Evolutionary conservation across 2,113 vertebrate species (phyloP).

Genomic region (Crotalus viridis): DNA sequence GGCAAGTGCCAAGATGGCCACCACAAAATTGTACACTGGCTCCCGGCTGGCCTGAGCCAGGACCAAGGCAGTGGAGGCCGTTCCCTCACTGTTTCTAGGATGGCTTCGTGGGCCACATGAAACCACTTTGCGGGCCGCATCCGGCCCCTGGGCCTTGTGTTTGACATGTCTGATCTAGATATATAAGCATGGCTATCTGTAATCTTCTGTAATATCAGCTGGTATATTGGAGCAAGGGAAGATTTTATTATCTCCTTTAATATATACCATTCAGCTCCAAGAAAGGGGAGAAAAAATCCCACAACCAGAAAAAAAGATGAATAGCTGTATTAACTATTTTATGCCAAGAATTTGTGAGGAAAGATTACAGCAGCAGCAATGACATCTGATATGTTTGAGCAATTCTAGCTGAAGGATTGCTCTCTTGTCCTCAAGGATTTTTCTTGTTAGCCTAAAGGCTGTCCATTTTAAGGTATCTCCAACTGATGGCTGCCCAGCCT

Average conservation of each 20-base stretch:
- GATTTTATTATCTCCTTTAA: neutral
- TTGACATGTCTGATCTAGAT: neutral
- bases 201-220: neutral
- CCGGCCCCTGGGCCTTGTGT: too few relatives aligned
- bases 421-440: neutral
- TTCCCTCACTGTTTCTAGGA: too few relatives aligned
- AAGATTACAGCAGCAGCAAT: neutral
- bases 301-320: neutral
- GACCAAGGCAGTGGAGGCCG: too few relatives aligned
- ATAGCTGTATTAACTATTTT: neutral
- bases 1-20: too few relatives aligned
- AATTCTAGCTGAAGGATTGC: neutral
- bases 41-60: too few relatives aligned
- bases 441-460: neutral
- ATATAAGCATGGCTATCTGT: fast-evolving
- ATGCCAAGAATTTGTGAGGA: neutral
- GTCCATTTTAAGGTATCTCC: neutral
- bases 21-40: too few relatives aligned
- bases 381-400: neutral
- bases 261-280: neutral
- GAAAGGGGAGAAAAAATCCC: neutral
- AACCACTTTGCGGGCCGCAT: too few relatives aligned
- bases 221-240: neutral
- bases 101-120: too few relatives aligned
- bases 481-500: neutral